phyloP scores from a whole-genome alignment of 2,888 invertebrate genomes.

The Melinaea marsaeus region DNA sequence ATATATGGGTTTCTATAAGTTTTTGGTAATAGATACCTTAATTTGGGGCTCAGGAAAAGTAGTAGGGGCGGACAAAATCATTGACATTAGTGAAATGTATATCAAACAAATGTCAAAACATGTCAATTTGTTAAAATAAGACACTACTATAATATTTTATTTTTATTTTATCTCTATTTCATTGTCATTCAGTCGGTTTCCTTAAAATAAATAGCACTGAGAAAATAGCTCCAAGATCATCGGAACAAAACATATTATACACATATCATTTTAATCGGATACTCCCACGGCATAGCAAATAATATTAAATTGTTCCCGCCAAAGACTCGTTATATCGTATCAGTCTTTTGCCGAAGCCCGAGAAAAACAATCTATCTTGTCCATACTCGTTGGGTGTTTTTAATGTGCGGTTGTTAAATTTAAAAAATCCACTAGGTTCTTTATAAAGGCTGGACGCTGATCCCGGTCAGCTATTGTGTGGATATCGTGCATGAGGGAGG shows the following conservation, averaged over 20 bases:
- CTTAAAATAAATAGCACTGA: conserved; percentile 15
- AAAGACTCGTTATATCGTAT: not conserved
- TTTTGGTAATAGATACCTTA: too few relatives aligned
- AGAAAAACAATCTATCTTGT: conserved; percentile 18
- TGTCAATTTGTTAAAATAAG: too few relatives aligned
- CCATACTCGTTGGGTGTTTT: not conserved
- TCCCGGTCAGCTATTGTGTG: conserved; percentile 45
- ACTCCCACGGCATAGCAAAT: conserved; percentile 16
- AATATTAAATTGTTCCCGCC: conserved; percentile 11
- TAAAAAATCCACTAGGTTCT: conserved; percentile 49
- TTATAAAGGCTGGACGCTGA: conserved; percentile 56
- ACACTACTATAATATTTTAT: too few relatives aligned
- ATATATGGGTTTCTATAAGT: too few relatives aligned
- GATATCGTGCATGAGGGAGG: conserved; percentile 42
- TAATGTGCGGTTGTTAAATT: conserved; percentile 40
- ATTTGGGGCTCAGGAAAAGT: too few relatives aligned
- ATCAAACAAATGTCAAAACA: too few relatives aligned
- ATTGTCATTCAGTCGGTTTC: conserved; percentile 18
- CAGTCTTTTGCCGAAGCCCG: conserved; percentile 20
- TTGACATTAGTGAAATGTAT: too few relatives aligned
- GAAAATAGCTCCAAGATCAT: conserved; percentile 30
- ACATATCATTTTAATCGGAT: conserved; percentile 19
- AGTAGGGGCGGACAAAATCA: too few relatives aligned
- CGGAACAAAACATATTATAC: conserved; percentile 16
- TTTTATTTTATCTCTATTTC: not conserved